These are phyloP conservation scores for Alces alces DNA, from an alignment of 2,113 vertebrate genomes.

Conservation along the genomic window DNA sequence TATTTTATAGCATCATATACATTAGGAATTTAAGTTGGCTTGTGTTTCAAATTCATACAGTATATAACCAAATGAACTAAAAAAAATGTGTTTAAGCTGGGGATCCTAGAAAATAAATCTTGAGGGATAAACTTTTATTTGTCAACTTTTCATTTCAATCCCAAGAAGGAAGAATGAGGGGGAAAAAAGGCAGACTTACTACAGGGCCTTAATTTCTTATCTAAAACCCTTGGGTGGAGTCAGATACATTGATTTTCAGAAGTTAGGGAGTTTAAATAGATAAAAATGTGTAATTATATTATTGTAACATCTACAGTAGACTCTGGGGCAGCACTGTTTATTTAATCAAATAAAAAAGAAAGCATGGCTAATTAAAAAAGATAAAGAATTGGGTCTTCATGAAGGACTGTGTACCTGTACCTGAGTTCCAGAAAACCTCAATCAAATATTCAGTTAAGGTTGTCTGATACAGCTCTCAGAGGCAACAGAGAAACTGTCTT, in stretches of 20 bases:
- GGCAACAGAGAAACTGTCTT: not conserved
- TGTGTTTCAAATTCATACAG: not conserved
- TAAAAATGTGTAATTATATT: not conserved
- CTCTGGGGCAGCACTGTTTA: not conserved
- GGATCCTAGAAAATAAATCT: not conserved
- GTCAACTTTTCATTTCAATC: not conserved
- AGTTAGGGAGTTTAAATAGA: not conserved
- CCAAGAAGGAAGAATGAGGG: not conserved
- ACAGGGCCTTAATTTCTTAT: not conserved
- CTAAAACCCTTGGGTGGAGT: not conserved
- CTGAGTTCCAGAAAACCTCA: not conserved
- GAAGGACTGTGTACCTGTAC: not conserved
- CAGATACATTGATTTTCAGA: not conserved
- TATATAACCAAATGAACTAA: not conserved
- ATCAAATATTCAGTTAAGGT: not conserved
- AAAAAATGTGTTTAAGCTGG: not conserved
- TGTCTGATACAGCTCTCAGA: not conserved
- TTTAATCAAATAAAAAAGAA: not conserved
- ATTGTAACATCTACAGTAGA: not conserved
- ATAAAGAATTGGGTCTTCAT: not conserved
- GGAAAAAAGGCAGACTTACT: not conserved
- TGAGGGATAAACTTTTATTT: not conserved
- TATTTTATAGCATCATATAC: not conserved
- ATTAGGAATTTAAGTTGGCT: not conserved
- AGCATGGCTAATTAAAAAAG: not conserved